Base-by-base conservation (phyloP, 35 echinoderm and acorn worm genomes). In the Chiridota heheva region DNA sequence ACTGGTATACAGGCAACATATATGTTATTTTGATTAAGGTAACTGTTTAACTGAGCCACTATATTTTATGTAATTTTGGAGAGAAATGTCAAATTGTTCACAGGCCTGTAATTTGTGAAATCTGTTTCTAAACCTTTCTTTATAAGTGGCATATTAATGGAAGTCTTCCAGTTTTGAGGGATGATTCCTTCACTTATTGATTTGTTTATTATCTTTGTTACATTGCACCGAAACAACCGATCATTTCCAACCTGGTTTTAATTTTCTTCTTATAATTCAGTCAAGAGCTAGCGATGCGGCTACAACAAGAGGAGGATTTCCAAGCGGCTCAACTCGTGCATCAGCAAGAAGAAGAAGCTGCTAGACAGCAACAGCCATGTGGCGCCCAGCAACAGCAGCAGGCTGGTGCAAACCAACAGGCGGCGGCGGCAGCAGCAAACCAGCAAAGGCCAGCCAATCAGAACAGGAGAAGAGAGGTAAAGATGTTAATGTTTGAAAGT, bases 301-400 rank as follows among this genome's bases (percentile, higher is more conserved):
- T 97, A 30, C 94, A 97, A 57, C 58, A 90, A 55, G 88, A 97
- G 36, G 94, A 97, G 30, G 88, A 97, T 29, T 43, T 67, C 36
- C 40, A 80, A 69, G 73, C 86, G n/a, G 94, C 94, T 5, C 76
- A 89, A 44, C 73, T 81, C 40, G 60, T 90, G 28, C 83, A 84
- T 17, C 83, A 91, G 67, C 77, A 84, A 36, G 78, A 87, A 31
- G 79, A 84, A 51, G 48, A 69, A 32, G 35, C 80, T 39, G 42
- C 81, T 60, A 39, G 59, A 28, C 69, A 76, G 36, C 91, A 85
- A 40, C 57, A 66, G 57, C 61, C 42, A 18, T 58, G 67, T 4
- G 81, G 24, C 58, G 82, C 75, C 16, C 42, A 65, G 15, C 79
- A 73, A 36, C 81, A 77, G 40, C 18, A 20, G 7, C 72, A 67